Evolutionary conservation across 2,888 invertebrate genomes (phyloP).

Genomic region (Polylopha cassiicola): DNA sequence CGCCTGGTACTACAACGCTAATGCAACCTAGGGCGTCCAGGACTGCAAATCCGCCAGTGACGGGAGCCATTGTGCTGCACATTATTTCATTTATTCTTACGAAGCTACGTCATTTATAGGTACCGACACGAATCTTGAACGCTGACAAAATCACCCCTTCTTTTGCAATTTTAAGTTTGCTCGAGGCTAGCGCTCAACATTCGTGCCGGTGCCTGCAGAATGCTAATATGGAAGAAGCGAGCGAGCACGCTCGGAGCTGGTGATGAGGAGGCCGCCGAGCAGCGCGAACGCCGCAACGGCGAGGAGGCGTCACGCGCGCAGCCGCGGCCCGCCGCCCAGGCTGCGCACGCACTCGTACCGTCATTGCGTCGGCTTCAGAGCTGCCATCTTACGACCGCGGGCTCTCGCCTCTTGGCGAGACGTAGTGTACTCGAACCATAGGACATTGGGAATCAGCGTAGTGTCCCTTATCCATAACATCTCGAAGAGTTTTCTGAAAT

Average conservation of each 20-base stretch:
- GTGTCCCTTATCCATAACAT: conserved; percentile 91
- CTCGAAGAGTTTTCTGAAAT: conserved; percentile 88
- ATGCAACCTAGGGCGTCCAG: too few relatives aligned
- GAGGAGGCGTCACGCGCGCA: conserved; percentile 69
- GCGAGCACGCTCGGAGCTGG: conserved; percentile 38
- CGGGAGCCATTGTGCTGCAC: too few relatives aligned
- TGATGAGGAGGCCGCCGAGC: conserved; percentile 51
- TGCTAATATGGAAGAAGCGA: conserved; percentile 33
- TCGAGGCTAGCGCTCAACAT: too few relatives aligned
- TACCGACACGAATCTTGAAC: too few relatives aligned
- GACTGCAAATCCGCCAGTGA: too few relatives aligned
- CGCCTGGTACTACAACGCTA: too few relatives aligned
- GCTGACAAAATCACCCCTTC: too few relatives aligned
- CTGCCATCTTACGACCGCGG: conserved; percentile 86
- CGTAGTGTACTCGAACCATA: conserved; percentile 96
- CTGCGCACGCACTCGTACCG: conserved; percentile 75
- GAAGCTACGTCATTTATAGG: too few relatives aligned
- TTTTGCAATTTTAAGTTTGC: too few relatives aligned
- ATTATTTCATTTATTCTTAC: too few relatives aligned
- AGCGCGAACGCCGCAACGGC: conserved; percentile 58
- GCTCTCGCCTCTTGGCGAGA: conserved; percentile 89
- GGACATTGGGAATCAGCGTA: conserved; percentile 92
- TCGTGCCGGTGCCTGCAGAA: not conserved
- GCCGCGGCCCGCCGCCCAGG: conserved; percentile 40
- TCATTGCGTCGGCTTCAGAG: conserved; percentile 88